Base-by-base conservation (phyloP, 2,797 vertebrate species). In the Huso huso region DNA sequence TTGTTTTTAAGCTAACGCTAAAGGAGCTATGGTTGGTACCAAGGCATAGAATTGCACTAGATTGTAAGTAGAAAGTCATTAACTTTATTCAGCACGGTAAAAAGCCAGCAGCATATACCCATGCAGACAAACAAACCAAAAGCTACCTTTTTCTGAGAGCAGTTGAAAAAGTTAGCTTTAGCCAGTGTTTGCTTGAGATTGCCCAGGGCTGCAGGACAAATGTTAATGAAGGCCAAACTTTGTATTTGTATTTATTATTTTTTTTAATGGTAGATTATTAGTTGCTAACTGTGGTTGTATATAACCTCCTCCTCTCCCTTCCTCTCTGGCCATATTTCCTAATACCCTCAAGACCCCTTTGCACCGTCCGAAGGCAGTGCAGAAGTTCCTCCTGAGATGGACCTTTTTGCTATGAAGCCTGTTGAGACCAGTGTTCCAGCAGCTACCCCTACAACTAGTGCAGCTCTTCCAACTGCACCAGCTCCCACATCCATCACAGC, bases 351-450 rank as follows among this genome's bases (percentile, higher is more conserved):
- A 99, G 96, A 99, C 93, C 96, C 96, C 81, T 98, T 98, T 81
- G 95, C 96, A 79, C 92, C 96, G 1, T 95, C 96, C 3, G 95
- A 97, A 88, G 96, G 96, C 82, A 97, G 92, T 73, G 88, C 88
- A 75, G 93, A 93, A 82, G 89, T 94, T 86, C 92, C 93, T 76
- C 92, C 93, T 65, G 95, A 91, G 91, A 84, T 99, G 91, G 96
- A 99, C 89, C 95, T 99, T 84, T 98, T 99, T 85, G 96, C 96
- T 77, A 97, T 98, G 96, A 97, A 90, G 91, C 93, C 95, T 76
- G 71, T 90, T 61, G 91, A 95, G 84, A 89, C 85, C 77, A 89
- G 83, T 79, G 89, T 83, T 83, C 80, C 89, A 74, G 87, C 88
- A 90, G 90, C 93, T 88, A 90, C 87, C 86, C 88, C 89, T 86